Percentiles rank a stretch among this genome's conserved stretches.
These are phyloP conservation scores for Cydia splendana DNA, from an alignment of 1,140 invertebrate genomes.

Conservation along the genomic window DNA sequence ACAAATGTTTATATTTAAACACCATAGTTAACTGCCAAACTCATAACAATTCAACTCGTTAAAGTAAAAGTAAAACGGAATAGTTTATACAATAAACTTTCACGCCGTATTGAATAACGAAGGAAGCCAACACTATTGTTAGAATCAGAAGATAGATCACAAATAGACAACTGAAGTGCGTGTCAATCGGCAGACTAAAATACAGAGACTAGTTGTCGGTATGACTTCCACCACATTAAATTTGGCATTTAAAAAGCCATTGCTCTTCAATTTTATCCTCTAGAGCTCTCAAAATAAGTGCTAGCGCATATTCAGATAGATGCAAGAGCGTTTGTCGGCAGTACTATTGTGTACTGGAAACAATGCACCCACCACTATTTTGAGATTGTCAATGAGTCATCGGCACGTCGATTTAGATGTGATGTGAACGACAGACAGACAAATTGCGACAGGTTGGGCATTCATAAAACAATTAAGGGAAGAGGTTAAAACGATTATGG, in stretches of 20 bases:
- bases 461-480: slow-evolving; percentile 3
- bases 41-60: background rate
- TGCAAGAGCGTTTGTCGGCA: slow-evolving; percentile 9
- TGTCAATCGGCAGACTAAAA: slow-evolving; percentile 22
- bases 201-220: slow-evolving; percentile 15
- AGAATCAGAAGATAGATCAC: slow-evolving; percentile 1
- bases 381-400: slow-evolving; percentile 46
- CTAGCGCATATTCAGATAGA: background rate
- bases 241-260: background rate
- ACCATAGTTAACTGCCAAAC: background rate
- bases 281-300: background rate
- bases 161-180: slow-evolving; percentile 25
- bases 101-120: background rate
- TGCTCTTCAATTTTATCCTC: background rate
- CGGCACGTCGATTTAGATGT: slow-evolving; percentile 37
- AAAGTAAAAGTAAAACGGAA: slow-evolving; percentile 8
- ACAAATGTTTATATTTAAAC: background rate
- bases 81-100: slow-evolving; percentile 26
- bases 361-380: slow-evolving; percentile 45
- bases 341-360: slow-evolving; percentile 38
- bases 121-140: slow-evolving; percentile 22
- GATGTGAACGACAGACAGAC: background rate
- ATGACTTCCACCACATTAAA: slow-evolving; percentile 6
- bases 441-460: background rate
- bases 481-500: background rate